Base-by-base conservation (phyloP, 2,888 invertebrate species). In the Ametastegia equiseti region DNA sequence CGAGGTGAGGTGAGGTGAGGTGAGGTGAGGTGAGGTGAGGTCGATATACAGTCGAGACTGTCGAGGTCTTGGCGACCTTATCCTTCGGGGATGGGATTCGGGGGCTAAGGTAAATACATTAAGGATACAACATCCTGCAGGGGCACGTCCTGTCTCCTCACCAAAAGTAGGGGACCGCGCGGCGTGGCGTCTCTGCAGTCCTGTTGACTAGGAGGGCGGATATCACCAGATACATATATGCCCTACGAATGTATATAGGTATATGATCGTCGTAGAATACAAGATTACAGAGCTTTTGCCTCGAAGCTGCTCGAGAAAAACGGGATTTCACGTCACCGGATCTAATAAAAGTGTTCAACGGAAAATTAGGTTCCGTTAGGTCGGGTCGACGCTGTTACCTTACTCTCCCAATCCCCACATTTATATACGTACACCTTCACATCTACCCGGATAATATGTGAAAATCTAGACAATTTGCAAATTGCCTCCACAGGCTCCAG, bases 31-130 rank as follows among this genome's bases (percentile, higher is more conserved):
- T 30, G 50, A n/a, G n/a, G n/a, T n/a, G n/a, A n/a, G n/a, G n/a
- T 54, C 47, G 71, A 50, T 67, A 33, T 77, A 33, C n/a, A n/a
- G n/a, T 65, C 45, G 30, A 33, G 19, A 36, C 23, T 42, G 36
- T 27, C 42, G 45, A 47, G 54, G 54, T 71, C 75, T 75, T 42
- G 42, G 54, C 75, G 54, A 75, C 75, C 75, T 75, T 71, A 71
- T 71, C 71, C 47, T 15, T 19, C 45, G 71, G n/a, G 45, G 71
- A 71, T 36, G 71, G 71, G 45, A 47, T 45, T 88, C 89, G 87
- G 88, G 86, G 88, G 89, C 87, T 85, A 90, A 89, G 89, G 89
- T 89, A 90, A 90, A 90, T 89, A 90, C 90, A 90, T 90, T 90
- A 90, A 88, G 90, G 89, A 88, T 89, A 88, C 87, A 88, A 88